Evolutionary conservation across 2,797 vertebrate genomes (phyloP).

Genomic region (Gadopsis marmoratus): DNA sequence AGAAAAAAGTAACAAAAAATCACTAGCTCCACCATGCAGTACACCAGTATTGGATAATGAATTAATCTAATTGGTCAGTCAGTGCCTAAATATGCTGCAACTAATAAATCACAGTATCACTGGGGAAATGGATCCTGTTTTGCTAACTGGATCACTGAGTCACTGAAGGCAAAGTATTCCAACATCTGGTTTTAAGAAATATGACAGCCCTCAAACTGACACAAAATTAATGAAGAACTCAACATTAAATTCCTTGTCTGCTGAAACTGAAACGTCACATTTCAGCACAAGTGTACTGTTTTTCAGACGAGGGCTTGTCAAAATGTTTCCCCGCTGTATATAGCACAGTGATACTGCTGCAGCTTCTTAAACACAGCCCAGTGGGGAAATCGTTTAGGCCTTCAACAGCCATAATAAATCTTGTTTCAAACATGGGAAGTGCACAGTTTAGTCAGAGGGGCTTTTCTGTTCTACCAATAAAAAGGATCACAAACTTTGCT

Average conservation of each 20-base stretch:
- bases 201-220: slow-evolving; percentile 24
- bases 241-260: slow-evolving; percentile 6
- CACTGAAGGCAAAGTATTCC: slow-evolving; percentile 41
- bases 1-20: not conserved
- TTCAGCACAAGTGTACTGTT: not conserved
- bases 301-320: not conserved
- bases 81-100: not conserved
- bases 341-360: not conserved
- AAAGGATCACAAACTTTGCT: slow-evolving; percentile 11
- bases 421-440: slow-evolving; percentile 12
- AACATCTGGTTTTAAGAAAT: slow-evolving; percentile 34
- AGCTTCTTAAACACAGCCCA: slow-evolving; percentile 5
- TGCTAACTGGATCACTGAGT: slow-evolving; percentile 49
- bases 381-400: not conserved
- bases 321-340: not conserved
- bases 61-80: slow-evolving; percentile 39
- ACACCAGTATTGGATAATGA: slow-evolving; percentile 29
- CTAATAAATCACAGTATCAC: slow-evolving; percentile 52
- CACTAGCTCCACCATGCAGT: not conserved
- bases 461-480: not conserved
- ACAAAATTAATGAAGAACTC: slow-evolving; percentile 24
- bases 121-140: slow-evolving; percentile 37
- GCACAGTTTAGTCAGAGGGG: not conserved
- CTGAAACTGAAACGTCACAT: slow-evolving; percentile 1
- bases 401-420: slow-evolving; percentile 10